Evolutionary conservation across 2,797 vertebrate genomes (phyloP).

Genomic region (Leptodon cayanensis): DNA sequence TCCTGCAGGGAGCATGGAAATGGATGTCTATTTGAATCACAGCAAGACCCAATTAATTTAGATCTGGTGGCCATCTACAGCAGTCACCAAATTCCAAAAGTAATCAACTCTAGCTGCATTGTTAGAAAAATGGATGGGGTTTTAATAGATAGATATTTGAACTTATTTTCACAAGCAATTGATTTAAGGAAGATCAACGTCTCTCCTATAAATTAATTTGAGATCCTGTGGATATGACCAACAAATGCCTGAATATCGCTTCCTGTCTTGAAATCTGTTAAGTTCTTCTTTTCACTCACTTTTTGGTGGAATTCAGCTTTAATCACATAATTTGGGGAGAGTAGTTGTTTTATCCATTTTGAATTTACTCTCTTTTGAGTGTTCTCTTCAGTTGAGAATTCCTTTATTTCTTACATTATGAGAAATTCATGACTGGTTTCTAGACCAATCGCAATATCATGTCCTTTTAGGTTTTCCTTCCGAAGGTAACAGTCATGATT

Average conservation of each 20-base stretch:
- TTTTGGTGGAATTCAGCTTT: not conserved
- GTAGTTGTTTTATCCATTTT: not conserved
- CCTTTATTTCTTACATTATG: not conserved
- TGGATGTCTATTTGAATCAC: not conserved
- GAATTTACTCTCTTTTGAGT: not conserved
- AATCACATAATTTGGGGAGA: not conserved
- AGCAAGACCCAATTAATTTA: not conserved
- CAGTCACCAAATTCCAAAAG: not conserved
- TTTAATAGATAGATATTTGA: not conserved
- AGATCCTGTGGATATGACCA: not conserved
- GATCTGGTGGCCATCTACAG: not conserved
- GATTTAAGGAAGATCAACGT: not conserved
- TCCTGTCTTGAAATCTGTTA: not conserved
- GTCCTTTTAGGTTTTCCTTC: not conserved
- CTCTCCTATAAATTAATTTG: not conserved
- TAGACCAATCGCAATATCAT: not conserved
- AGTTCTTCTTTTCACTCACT: not conserved
- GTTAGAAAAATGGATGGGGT: not conserved
- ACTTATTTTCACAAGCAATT: not conserved
- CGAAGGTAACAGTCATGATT: accelerated
- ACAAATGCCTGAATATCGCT: not conserved
- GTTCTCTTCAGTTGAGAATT: not conserved
- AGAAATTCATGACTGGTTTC: not conserved
- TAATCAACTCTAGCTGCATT: not conserved
- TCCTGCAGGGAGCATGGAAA: not conserved